Percentiles rank a stretch among this genome's conserved stretches.
Conservation (phyloP, 2,113 vertebrate genomes). For the Ranitomeya imitator region DNA sequence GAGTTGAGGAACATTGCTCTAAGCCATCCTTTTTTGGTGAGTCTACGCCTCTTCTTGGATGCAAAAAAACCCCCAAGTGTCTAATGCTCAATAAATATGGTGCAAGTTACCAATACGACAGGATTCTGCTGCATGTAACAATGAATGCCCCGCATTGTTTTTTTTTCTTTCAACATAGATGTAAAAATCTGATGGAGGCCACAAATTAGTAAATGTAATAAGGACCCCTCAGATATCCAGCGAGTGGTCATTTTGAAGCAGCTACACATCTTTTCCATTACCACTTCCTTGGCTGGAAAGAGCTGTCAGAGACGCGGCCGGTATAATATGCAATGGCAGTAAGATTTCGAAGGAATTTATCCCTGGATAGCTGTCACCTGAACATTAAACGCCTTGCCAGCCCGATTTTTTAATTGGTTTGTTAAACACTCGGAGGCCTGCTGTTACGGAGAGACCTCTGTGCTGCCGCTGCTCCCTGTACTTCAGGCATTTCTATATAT, state of each 20-base stretch:
- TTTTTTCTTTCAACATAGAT: background rate
- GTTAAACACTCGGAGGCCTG: slow-evolving; percentile 12
- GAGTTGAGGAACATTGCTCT: too few species aligned
- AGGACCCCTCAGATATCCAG: background rate
- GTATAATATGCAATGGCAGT: slow-evolving; percentile 11
- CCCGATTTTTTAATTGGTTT: slow-evolving; percentile 39
- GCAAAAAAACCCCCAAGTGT: too few species aligned
- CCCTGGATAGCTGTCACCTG: slow-evolving; percentile 19
- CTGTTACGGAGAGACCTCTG: background rate
- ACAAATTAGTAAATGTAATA: background rate
- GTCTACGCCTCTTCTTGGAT: too few species aligned
- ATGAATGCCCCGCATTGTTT: background rate
- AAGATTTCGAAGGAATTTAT: slow-evolving; percentile 10
- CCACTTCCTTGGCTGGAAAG: background rate
- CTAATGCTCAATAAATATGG: too few species aligned
- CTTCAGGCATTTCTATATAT: slow-evolving; percentile 30
- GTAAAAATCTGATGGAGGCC: background rate
- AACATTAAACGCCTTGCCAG: slow-evolving; percentile 6
- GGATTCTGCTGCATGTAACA: too few species aligned
- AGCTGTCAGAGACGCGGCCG: background rate
- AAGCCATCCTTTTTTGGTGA: too few species aligned
- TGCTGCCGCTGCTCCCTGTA: background rate
- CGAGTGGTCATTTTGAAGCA: background rate
- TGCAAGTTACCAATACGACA: too few species aligned
- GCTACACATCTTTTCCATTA: background rate